Conservation (phyloP, 1,140 invertebrate genomes). For the Metopolophium dirhodum region DNA sequence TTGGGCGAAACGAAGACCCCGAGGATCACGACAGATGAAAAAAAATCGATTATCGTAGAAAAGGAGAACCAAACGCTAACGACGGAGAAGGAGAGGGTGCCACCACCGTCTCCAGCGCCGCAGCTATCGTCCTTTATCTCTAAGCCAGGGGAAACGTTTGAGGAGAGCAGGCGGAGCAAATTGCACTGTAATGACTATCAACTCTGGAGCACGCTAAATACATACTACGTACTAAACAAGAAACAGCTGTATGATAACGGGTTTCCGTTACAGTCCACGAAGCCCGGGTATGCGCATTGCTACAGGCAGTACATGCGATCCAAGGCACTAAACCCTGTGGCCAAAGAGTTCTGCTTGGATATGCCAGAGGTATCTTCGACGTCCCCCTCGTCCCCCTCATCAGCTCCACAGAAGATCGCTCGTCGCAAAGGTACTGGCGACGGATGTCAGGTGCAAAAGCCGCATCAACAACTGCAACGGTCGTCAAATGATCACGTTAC, state of each 20-base stretch:
- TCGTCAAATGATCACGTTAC: neutral
- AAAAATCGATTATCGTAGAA: neutral
- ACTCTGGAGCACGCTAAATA: neutral
- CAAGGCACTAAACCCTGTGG: neutral
- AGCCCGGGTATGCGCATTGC: neutral
- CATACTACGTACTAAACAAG: rapidly evolving
- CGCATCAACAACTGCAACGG: slow-evolving; percentile 62
- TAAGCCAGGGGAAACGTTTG: neutral
- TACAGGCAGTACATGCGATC: neutral
- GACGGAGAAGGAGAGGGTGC: too few relatives aligned
- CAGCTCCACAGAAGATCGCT: neutral
- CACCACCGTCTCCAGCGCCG: neutral
- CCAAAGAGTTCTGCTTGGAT: neutral
- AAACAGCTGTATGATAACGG: neutral
- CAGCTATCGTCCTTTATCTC: too few relatives aligned
- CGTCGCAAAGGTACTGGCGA: neutral
- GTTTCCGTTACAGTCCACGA: neutral
- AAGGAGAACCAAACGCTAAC: too few relatives aligned
- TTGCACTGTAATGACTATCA: neutral
- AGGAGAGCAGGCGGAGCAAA: neutral
- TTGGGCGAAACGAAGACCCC: too few relatives aligned
- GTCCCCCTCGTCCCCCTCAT: too few relatives aligned
- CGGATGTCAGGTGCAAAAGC: neutral
- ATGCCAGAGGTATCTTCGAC: too few relatives aligned
- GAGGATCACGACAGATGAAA: neutral